Evolutionary conservation across 1,140 invertebrate genomes (phyloP), one percentile per base, ranked within the genome.

Genomic region (Drosophila erecta): DNA sequence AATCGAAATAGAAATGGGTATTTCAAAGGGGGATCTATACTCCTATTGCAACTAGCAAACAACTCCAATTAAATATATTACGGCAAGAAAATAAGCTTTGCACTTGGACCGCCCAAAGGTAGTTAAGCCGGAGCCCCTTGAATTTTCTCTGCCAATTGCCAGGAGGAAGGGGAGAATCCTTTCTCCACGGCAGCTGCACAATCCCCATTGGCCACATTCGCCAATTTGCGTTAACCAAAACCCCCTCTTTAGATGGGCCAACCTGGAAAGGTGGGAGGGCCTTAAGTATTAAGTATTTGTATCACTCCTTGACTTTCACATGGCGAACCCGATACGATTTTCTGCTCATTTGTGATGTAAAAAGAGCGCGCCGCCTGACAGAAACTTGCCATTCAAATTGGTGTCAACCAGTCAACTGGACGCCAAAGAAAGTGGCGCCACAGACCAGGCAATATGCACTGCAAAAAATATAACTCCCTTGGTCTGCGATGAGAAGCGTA

Each of bases 331-430:
- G 51, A 71, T 71, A 51, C 65, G 54, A 70, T 71, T 51, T 54
- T 71, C 74, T 61, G 79, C 74, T 78, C 73, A 75, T 74, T 83
- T 70, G 70, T 78, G 61, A 58, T 83, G 33, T 58, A 79, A 75
- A 79, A 84, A 79, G 59, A 66, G 66, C 47, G 46, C 38, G 10
- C 44, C 50, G 54, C 35, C 60, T 47, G 67, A 61, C 71, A 62
- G 81, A 51, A 56, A 76, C 76, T 85, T 80, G 76, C 80, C 81
- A 85, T 85, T 84, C 81, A 84, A 84, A 84, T 85, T 85, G 81
- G 80, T 84, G 76, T 85, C 80, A 83, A 84, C 81, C 81, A 85
- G 80, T 79, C 81, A 85, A 80, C 81, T 79, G 81, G 81, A 80
- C 81, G 80, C 81, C 76, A 76, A 84, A 85, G 80, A 84, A 84